Evolutionary conservation across 2,797 vertebrate genomes (phyloP), one percentile per base, ranked within the genome.

Genomic region (Cyprinodon diabolis): DNA sequence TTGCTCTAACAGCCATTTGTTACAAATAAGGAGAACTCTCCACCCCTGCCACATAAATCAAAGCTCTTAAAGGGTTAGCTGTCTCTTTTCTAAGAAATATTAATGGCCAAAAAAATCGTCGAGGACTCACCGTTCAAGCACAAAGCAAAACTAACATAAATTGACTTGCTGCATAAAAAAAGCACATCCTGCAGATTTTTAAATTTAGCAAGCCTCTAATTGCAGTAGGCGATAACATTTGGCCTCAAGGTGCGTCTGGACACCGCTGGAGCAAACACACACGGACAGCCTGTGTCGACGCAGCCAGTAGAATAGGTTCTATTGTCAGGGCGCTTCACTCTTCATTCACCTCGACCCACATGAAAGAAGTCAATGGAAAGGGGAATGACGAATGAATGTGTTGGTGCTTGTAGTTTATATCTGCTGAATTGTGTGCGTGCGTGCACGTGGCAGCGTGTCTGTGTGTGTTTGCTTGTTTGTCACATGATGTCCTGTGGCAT

Each of bases 401-500:
- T 87, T 87, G 82, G 75, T 83, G 86, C 89, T 90, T 83, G 77
- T 87, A 82, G 82, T 84, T 84, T 82, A 79, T 69, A 52, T 83
- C 81, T 80, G 72, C 71, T 84, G 72, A 48, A 85, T 82, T 78
- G 84, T 81, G 77, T 75, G 83, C 51, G 72, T 77, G 78, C 15
- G 80, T 60, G 69, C 76, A 25, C 80, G 70, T 66, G 17, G 71
- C 75, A 37, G 69, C 21, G 66, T 84, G 78, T 85, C 78, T 90
- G 85, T 87, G 86, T 90, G 90, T 87, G 87, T 91, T 89, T 93
- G 90, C 91, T 93, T 89, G 89, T 94, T 94, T 93, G 92, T 95
- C 95, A 96, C 94, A 95, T 95, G 94, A 95, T 94, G 93, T 93
- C 94, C 93, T 91, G 89, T 93, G 93, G 93, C 93, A 83, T 92